Evolutionary conservation across 1,140 invertebrate genomes (phyloP), one percentile per base, ranked within the genome.

Genomic region (Triops longicaudatus): DNA sequence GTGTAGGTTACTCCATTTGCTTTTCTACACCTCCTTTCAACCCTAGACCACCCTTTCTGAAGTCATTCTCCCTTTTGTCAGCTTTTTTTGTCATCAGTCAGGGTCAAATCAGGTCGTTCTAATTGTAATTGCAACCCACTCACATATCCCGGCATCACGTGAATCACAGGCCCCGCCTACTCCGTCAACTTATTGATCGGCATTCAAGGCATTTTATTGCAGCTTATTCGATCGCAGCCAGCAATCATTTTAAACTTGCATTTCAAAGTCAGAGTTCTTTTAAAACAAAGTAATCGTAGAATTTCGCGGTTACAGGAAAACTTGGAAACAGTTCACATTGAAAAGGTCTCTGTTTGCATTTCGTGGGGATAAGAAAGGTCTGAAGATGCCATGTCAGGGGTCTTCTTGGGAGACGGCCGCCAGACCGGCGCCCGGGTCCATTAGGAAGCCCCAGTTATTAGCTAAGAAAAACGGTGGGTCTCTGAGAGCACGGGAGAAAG

Each of bases 131-230:
- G 50, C 50, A 9, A 4, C 50, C 50, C 50, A 63, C 50, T 14
- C 50, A 63, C 14, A 63, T n/a, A 6, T 63, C 50, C 7, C 14
- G 17, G 14, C 50, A 14, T 63, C 50, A 63, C 50, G 50, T 63
- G 50, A 0, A 37, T 10, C 22, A 0, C 17, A 63, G 22, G 14
- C 50, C n/a, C 50, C 50, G 50, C 50, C 50, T 22, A 63, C 50
- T 63, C 17, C 17, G 50, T 63, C 50, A 63, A 63, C 50, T 22
- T 63, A 63, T 63, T 63, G 50, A 63, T 63, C 50, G 50, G 50
- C 22, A 14, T 63, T 63, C 10, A 22, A 3, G 14, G 17, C 50
- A 22, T 63, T 63, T 22, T 63, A 12, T n/a, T 63, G 2, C 0
- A 9, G 17, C 50, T 22, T 3, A 6, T 22, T n/a, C 50, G 22